Base-by-base conservation (phyloP, 1,140 invertebrate genomes). In the Drosophila triauraria region DNA sequence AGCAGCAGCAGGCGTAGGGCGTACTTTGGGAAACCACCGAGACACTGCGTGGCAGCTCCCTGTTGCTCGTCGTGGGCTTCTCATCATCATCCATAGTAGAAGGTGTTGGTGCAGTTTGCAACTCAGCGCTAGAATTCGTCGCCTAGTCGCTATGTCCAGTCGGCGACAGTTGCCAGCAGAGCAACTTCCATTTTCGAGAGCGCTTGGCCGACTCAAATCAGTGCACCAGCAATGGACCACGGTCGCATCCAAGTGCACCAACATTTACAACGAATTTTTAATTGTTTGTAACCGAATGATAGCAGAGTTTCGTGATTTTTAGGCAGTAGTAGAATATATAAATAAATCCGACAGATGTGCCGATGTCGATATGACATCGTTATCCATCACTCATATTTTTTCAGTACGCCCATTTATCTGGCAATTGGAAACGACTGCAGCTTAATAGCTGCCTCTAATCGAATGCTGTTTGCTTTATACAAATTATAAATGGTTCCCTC, bases 111-210 rank as follows among this genome's bases (percentile, higher is more conserved):
- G 20, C 20, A 20, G 57, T 8, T 27, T 42, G 7, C 32, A 32
- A 59, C n/a, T 46, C 42, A 60, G 68, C 44, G 44, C 67, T 46
- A 46, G 30, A 4, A 25, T 25, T 48, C 50, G 48, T 60, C 60
- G 48, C 43, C 61, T 43, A 59, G 20, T 58, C 30, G 59, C 25
- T 79, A 80, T 60, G 67, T 80, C 83, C 83, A 76, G 53, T 80
- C 51, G 61, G 56, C 38, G 23, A 57, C 48, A 50, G 40, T 12
- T 64, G 50, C 53, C 58, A 60, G 32, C 42, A 64, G 23, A 43
- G 44, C 75, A 81, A 64, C 44, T 53, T 50, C 84, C 84, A 87
- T 87, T 70, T 84, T 87, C 50, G 5, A 44, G 43, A 25, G 30
- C 57, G 12, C 40, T 47, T 61, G 20, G 27, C 44, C 51, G 13